Conservation (phyloP, 2,888 invertebrate genomes). For the Anthoptus insignis region DNA sequence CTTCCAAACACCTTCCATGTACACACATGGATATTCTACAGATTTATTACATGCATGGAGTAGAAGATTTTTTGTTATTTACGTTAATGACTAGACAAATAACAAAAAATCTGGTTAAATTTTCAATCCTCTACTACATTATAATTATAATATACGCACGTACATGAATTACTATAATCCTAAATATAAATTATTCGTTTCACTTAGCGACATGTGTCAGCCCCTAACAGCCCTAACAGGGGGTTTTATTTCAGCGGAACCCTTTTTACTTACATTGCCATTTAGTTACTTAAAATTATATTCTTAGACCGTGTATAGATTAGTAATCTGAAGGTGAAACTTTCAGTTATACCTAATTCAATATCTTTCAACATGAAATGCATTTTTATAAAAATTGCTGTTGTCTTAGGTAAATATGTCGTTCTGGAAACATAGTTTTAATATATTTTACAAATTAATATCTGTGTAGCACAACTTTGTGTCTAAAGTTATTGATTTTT, state of each 20-base stretch:
- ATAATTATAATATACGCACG: too few relatives aligned
- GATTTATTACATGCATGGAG: too few relatives aligned
- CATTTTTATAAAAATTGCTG: constrained; percentile 57
- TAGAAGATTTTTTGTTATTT: too few relatives aligned
- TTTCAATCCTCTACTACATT: too few relatives aligned
- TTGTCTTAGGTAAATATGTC: not conserved
- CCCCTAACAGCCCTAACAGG: constrained; percentile 1
- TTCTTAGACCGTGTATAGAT: constrained; percentile 52
- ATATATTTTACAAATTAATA: constrained; percentile 23
- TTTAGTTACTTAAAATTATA: constrained; percentile 65
- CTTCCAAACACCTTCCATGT: too few relatives aligned
- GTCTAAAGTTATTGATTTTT: not conserved
- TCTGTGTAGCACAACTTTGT: constrained; percentile 1
- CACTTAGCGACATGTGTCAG: not conserved
- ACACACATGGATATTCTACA: too few relatives aligned
- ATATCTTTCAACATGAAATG: constrained; percentile 32
- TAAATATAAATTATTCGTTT: not conserved
- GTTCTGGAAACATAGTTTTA: constrained; percentile 4
- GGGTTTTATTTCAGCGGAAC: constrained; percentile 44
- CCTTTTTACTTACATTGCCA: constrained; percentile 67
- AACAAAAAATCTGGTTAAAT: too few relatives aligned
- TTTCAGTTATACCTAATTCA: constrained; percentile 56
- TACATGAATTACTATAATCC: too few relatives aligned
- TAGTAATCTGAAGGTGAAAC: constrained; percentile 63
- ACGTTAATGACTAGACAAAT: too few relatives aligned